These are phyloP conservation scores for Chrysogorgia sp. DNA, from an alignment of 92 coral and sea anemone genomes.

Conservation along the genomic window DNA sequence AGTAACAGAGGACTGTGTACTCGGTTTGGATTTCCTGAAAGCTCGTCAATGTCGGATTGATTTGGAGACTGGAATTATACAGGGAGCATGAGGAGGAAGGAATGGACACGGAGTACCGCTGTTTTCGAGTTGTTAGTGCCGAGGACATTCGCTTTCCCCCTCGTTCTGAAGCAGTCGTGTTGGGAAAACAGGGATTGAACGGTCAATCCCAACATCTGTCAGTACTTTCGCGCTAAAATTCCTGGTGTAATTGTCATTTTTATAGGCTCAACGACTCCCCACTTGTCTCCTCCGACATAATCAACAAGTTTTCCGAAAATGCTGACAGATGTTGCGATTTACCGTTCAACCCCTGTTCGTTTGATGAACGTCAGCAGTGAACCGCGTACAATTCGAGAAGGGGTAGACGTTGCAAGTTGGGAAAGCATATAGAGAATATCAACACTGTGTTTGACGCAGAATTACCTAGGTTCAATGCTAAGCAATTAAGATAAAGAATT, in stretches of 20 bases:
- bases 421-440: neutral
- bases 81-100: neutral
- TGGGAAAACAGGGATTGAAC: neutral
- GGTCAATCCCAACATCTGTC: no score
- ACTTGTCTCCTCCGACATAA: no score
- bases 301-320: no score
- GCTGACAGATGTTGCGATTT: no score
- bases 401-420: slow-evolving; percentile 19
- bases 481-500: neutral
- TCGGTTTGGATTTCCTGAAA: neutral
- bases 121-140: neutral
- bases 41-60: neutral
- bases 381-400: slow-evolving; percentile 11
- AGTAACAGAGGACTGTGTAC: neutral
- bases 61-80: neutral
- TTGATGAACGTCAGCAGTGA: slow-evolving; percentile 30
- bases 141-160: neutral
- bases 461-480: neutral
- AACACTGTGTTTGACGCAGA: neutral
- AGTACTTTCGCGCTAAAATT: no score
- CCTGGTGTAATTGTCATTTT: no score
- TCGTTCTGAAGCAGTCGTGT: neutral
- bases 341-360: slow-evolving; percentile 23
- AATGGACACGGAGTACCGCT: neutral
- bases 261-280: no score